These are phyloP conservation scores for Amphiprion ocellaris DNA, from an alignment of 2,113 vertebrate species.

Conservation along the genomic window DNA sequence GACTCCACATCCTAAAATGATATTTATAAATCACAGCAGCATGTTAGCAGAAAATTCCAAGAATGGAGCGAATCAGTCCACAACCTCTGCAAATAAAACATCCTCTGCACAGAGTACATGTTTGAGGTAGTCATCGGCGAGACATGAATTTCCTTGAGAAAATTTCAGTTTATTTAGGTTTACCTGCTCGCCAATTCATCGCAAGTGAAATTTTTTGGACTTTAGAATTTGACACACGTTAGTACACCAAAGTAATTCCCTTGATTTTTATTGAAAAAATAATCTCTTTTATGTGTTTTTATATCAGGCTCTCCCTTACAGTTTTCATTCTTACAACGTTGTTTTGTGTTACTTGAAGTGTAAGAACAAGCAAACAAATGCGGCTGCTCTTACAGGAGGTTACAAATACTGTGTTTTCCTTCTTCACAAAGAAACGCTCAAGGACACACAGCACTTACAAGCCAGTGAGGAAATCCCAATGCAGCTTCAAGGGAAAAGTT, in stretches of 20 bases:
- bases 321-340: constrained; percentile 20
- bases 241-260: constrained; percentile 11
- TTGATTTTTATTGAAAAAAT: constrained; percentile 18
- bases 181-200: constrained; percentile 1
- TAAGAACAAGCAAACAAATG: constrained; percentile 40
- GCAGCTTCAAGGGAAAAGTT: constrained; percentile 62
- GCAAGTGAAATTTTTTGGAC: not conserved
- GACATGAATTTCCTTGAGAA: not conserved
- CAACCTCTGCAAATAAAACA: constrained; percentile 14
- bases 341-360: constrained; percentile 10
- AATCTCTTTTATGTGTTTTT: not conserved
- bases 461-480: constrained; percentile 49
- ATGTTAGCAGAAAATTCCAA: constrained; percentile 41
- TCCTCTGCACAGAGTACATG: not conserved
- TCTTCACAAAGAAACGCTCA: constrained; percentile 45
- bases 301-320: not conserved
- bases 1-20: constrained; percentile 47
- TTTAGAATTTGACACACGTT: not conserved
- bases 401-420: constrained; percentile 42
- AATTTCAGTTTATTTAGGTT: not conserved
- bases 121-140: constrained; percentile 15
- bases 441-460: constrained; percentile 42
- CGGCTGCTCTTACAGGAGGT: constrained; percentile 24
- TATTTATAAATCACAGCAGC: constrained; percentile 62
- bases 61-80: constrained; percentile 44